Evolutionary conservation across 2,888 invertebrate genomes (phyloP), one percentile per base, ranked within the genome.

Genomic region (Drosophila putrida): DNA sequence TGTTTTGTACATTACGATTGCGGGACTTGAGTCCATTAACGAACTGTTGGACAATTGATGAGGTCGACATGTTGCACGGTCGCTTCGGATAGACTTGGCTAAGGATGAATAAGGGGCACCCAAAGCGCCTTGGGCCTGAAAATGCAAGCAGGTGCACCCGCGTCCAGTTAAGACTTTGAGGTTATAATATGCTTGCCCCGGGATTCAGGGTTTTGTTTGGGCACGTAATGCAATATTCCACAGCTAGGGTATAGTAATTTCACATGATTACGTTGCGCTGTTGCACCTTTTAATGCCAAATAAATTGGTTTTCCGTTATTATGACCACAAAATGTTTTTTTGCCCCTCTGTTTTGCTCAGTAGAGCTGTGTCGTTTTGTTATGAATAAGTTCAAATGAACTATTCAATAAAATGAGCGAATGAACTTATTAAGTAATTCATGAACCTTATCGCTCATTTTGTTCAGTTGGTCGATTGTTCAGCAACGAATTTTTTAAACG

Each of bases 21-120:
- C 96, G 95, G 83, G 97, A 98, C 93, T 98, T 98, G 13, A 98
- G 94, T 44, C 97, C 97, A 91, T 95, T 94, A 53, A 98, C 96
- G 93, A 98, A 97, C 90, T 95, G 95, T 90, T 95, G 95, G 89
- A 97, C 96, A 90, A 96, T 93, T 46, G 90, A 84, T 15, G 90
- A 86, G 28, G 91, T 88, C 67, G 94, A 94, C 92, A 92, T 89
- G 31, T 28, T 79, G 5, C 31, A 47, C n/a, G 20, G 11, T 43
- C 27, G 25, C 25, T 43, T 11, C 6, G 43, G 6, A 11, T 25
- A 25, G 2, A 41, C 43, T 43, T 25, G 20, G 11, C 20, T 11
- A 41, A 20, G 41, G 10, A 20, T 41, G 13, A 31, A 6, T 25
- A 9, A 39, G 49, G 35, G 9, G 15, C 41, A 20, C 41, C 41